A percentile compares a stretch with the other conserved stretches of the same genome.
Conservation (phyloP, 2,797 vertebrate genomes). For the Bucorvus abyssinicus region DNA sequence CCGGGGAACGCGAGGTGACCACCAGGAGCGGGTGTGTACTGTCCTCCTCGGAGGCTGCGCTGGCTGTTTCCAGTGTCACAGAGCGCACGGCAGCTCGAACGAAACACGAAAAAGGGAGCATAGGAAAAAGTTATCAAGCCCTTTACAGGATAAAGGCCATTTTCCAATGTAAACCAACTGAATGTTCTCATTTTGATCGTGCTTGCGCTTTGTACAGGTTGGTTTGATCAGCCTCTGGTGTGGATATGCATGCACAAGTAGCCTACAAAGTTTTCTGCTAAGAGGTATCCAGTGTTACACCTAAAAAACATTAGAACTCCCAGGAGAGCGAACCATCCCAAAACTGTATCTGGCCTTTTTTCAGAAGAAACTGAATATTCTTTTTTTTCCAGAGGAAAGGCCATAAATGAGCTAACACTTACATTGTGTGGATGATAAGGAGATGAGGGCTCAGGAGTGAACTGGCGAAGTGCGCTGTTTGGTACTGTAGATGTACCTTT, state of each 20-base stretch:
- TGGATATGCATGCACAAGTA: background rate
- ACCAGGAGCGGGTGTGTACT: background rate
- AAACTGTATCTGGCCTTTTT: background rate
- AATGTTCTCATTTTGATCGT: background rate
- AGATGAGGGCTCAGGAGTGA: background rate
- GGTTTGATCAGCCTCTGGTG: background rate
- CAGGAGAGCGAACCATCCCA: background rate
- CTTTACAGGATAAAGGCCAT: background rate
- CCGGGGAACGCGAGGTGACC: background rate
- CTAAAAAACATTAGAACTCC: background rate
- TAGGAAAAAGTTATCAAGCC: background rate
- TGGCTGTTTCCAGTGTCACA: background rate
- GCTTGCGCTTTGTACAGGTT: background rate
- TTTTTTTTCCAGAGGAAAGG: background rate
- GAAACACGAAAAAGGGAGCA: background rate
- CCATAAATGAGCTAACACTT: background rate
- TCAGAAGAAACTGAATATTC: background rate
- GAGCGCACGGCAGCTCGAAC: background rate
- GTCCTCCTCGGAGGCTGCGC: background rate
- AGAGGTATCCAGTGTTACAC: background rate
- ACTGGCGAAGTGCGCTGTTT: background rate
- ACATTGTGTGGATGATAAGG: background rate
- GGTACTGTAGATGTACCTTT: background rate
- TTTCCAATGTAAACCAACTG: background rate
- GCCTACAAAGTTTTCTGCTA: background rate